These are phyloP conservation scores for Heliconius congener DNA, from an alignment of 1,140 invertebrate genomes.

Conservation along the genomic window DNA sequence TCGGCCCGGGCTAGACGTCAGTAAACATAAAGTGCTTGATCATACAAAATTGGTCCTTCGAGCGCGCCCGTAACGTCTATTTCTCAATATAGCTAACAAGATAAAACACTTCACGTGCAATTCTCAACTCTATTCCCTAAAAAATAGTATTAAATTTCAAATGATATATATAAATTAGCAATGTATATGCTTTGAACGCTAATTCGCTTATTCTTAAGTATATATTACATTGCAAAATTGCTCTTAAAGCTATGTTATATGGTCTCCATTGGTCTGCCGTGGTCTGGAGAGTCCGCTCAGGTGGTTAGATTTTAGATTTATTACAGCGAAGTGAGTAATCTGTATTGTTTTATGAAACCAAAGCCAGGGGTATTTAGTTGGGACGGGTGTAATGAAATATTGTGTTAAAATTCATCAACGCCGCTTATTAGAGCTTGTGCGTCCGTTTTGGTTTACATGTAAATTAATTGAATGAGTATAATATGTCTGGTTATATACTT, in stretches of 20 bases:
- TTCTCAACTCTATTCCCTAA: slow-evolving; percentile 13
- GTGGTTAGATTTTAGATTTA: slow-evolving; percentile 74
- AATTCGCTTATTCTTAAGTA: slow-evolving; percentile 67
- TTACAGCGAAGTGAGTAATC: slow-evolving; percentile 63
- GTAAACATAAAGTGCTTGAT: slow-evolving; percentile 48
- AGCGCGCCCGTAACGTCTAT: background rate
- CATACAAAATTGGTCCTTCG: slow-evolving; percentile 38
- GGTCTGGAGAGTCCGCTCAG: slow-evolving; percentile 47
- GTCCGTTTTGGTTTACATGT: slow-evolving; percentile 12
- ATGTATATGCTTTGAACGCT: slow-evolving; percentile 61
- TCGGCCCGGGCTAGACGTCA: slow-evolving; percentile 58
- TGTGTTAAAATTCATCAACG: slow-evolving; percentile 33
- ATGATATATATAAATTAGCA: slow-evolving; percentile 55
- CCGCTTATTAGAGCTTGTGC: slow-evolving; percentile 15
- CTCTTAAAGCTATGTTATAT: slow-evolving; percentile 28
- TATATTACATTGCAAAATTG: slow-evolving; percentile 35
- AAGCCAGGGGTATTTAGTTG: slow-evolving; percentile 26
- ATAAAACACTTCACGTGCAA: slow-evolving; percentile 2
- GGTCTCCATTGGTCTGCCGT: slow-evolving; percentile 19
- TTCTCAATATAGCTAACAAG: slow-evolving; percentile 1
- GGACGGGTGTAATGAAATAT: slow-evolving; percentile 32
- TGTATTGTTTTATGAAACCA: slow-evolving; percentile 58
- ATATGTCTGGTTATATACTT: background rate
- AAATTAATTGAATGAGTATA: slow-evolving; percentile 10
- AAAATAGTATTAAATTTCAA: slow-evolving; percentile 28